A percentile compares a stretch with the other conserved stretches of the same genome.
Evolutionary conservation across 1,140 invertebrate genomes (phyloP).

Genomic region (Drosophila elegans): DNA sequence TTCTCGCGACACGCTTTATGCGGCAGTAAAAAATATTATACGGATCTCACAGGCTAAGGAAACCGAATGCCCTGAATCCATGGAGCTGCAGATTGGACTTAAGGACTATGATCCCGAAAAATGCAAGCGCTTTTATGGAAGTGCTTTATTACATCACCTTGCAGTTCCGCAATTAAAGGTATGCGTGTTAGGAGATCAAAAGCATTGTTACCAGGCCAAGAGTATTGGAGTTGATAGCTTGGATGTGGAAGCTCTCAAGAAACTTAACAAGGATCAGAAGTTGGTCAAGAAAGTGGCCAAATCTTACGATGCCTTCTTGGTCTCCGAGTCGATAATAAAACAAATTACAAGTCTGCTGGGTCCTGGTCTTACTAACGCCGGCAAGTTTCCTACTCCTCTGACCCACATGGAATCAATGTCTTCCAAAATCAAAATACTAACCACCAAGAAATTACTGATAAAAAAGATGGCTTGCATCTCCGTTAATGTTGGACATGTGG

Average conservation of each 20-base stretch:
- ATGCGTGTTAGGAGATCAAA: constrained; percentile 15
- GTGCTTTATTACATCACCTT: constrained; percentile 11
- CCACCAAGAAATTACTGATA: constrained; percentile 2
- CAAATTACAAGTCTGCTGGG: background rate
- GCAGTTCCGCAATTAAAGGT: constrained; percentile 17
- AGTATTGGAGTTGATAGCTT: constrained; percentile 2
- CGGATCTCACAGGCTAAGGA: background rate
- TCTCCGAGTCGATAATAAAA: constrained; percentile 13
- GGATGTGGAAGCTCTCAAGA: constrained; percentile 4
- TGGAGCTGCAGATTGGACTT: constrained; percentile 23
- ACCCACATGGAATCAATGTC: constrained; percentile 16
- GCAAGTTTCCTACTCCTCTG: constrained; percentile 14
- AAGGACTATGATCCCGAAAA: constrained; percentile 11
- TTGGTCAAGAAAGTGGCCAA: constrained; percentile 11
- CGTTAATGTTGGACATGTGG: constrained; percentile 14
- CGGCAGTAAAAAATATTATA: background rate
- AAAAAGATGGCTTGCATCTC: constrained; percentile 7
- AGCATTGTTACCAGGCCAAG: constrained; percentile 17
- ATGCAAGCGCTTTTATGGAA: constrained; percentile 5
- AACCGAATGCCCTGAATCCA: background rate
- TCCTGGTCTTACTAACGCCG: constrained; percentile 4
- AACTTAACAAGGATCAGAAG: background rate
- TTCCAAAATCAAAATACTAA: constrained; percentile 4
- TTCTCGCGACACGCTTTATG: constrained; percentile 1
- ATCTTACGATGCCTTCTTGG: constrained; percentile 8